phyloP scores from a whole-genome alignment of 2,888 invertebrate genomes.

The Muscina levida region DNA sequence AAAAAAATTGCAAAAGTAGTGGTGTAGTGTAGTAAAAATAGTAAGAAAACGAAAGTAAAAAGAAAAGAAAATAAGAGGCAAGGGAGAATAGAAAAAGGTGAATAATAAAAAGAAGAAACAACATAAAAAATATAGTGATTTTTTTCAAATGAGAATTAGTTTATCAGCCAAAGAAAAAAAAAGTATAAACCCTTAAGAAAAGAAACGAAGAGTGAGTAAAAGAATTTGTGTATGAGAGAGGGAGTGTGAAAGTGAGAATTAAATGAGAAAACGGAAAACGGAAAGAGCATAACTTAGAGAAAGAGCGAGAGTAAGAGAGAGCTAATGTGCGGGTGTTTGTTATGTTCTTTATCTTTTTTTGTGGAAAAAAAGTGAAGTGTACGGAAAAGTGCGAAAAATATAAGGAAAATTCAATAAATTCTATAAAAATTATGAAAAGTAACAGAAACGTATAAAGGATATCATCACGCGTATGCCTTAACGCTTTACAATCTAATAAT shows the following conservation, averaged over 20 bases:
- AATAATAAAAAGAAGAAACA: constrained; percentile 57
- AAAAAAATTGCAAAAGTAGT: constrained; percentile 67
- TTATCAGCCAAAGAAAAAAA: constrained; percentile 1
- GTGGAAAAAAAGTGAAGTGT: constrained; percentile 57
- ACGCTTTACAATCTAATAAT: neutral
- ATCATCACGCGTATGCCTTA: too few relatives aligned
- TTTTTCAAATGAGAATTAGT: constrained; percentile 42
- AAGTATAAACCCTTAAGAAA: constrained; percentile 25
- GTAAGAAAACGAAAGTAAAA: constrained; percentile 58
- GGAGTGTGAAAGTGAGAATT: constrained; percentile 18
- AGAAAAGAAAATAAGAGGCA: constrained; percentile 6
- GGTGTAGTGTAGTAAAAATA: constrained; percentile 66
- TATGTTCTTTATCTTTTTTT: constrained; percentile 41
- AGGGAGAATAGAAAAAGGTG: constrained; percentile 53
- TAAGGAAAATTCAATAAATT: constrained; percentile 61
- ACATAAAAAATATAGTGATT: constrained; percentile 57
- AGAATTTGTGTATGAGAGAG: constrained; percentile 18
- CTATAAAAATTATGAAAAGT: constrained; percentile 23
- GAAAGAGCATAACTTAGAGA: constrained; percentile 37
- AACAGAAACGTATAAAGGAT: neutral
- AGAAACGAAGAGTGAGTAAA: constrained; percentile 38
- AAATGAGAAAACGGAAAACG: constrained; percentile 20
- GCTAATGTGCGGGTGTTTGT: constrained; percentile 63
- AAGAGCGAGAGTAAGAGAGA: constrained; percentile 23
- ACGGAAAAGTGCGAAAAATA: constrained; percentile 63